These are phyloP conservation scores for Sphecodes monilicornis DNA, from an alignment of 2,888 invertebrate genomes.

Conservation along the genomic window DNA sequence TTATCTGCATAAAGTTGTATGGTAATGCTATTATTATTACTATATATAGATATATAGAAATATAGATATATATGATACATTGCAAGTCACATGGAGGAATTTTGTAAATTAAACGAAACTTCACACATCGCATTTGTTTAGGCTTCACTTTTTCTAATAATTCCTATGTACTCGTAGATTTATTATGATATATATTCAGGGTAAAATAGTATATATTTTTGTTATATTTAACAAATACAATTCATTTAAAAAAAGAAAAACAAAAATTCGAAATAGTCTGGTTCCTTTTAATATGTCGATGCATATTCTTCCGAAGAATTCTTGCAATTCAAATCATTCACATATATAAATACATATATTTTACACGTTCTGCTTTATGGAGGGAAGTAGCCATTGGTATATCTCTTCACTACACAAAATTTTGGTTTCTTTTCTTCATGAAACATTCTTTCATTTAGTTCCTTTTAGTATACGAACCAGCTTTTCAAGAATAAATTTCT, in stretches of 20 bases:
- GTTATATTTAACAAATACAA: constrained; percentile 53
- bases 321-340: constrained; percentile 15
- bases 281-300: constrained; percentile 20
- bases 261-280: constrained; percentile 9
- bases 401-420: constrained; percentile 8
- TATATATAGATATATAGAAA: constrained; percentile 63
- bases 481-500: constrained; percentile 22
- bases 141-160: constrained; percentile 60
- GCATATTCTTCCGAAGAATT: constrained; percentile 4
- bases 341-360: not conserved
- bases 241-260: constrained; percentile 22
- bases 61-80: constrained; percentile 63
- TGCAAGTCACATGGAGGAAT: constrained; percentile 74
- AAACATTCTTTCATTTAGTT: constrained; percentile 10
- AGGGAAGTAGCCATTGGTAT: constrained; percentile 1
- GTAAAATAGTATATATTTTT: constrained; percentile 52
- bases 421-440: not conserved
- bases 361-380: constrained; percentile 4
- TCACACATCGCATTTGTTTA: constrained; percentile 70
- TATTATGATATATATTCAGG: constrained; percentile 39
- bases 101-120: constrained; percentile 77
- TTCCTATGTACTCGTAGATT: constrained; percentile 52
- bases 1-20: constrained; percentile 81
- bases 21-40: constrained; percentile 79
- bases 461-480: not conserved